Percentiles rank a stretch among this genome's conserved stretches.
phyloP scores from a whole-genome alignment of 2,888 invertebrate genomes.

The Vandiemenella viatica region DNA sequence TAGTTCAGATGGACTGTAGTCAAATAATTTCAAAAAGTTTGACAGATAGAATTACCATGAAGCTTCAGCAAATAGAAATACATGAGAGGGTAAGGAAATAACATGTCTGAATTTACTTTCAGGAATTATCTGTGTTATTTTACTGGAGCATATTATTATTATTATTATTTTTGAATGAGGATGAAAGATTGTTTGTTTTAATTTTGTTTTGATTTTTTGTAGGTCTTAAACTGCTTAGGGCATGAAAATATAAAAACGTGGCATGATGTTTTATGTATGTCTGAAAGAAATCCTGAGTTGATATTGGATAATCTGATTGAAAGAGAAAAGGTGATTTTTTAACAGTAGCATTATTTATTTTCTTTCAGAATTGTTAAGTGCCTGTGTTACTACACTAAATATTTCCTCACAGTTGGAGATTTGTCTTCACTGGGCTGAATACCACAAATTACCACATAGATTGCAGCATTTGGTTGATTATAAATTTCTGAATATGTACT shows the following conservation, averaged over 20 bases:
- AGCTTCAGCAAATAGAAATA: no score
- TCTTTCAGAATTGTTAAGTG: background rate
- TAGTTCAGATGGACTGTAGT: no score
- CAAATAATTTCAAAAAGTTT: no score
- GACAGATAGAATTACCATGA: no score
- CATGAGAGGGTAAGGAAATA: no score
- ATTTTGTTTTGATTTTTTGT: no score
- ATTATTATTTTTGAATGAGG: no score
- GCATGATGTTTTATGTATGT: background rate
- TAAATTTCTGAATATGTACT: background rate
- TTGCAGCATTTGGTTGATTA: background rate
- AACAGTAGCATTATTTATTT: background rate
- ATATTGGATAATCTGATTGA: background rate
- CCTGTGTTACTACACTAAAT: background rate
- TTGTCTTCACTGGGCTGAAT: background rate
- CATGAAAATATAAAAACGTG: background rate
- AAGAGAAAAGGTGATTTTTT: background rate
- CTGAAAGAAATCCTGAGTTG: background rate
- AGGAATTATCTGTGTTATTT: no score
- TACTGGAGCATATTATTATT: no score
- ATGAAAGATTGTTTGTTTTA: no score
- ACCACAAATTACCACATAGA: background rate
- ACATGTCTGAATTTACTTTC: no score
- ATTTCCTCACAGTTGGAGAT: background rate
- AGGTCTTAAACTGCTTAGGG: no score